Evolutionary conservation across 1,140 invertebrate genomes (phyloP).

Genomic region (Bombus pyrosoma): DNA sequence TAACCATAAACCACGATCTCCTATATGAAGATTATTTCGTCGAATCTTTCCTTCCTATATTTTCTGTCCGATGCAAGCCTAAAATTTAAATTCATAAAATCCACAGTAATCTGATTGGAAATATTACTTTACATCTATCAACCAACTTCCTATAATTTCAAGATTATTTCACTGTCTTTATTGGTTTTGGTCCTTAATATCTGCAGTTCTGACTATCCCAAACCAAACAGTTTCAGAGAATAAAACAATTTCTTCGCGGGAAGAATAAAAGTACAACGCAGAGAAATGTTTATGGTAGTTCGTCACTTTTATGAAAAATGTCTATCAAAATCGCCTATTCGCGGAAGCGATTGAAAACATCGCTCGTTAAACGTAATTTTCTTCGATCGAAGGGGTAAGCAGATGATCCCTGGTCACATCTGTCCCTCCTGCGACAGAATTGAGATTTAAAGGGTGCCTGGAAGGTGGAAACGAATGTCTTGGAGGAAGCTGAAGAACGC

Average conservation of each 20-base stretch:
- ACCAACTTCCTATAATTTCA: too few relatives aligned
- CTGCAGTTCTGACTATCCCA: not conserved
- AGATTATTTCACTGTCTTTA: too few relatives aligned
- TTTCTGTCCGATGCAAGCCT: too few relatives aligned
- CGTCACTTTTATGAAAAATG: not conserved
- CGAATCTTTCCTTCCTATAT: not conserved
- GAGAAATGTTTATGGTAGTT: too few relatives aligned
- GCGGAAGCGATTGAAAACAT: not conserved
- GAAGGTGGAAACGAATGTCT: conserved; percentile 57
- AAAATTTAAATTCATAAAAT: too few relatives aligned
- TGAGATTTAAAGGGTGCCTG: conserved; percentile 34
- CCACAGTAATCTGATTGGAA: too few relatives aligned
- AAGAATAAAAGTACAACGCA: not conserved
- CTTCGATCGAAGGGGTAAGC: conserved; percentile 50
- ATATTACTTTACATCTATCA: too few relatives aligned
- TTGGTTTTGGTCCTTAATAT: too few relatives aligned
- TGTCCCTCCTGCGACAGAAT: conserved; percentile 57
- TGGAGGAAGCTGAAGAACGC: conserved; percentile 35
- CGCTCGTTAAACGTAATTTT: conserved; percentile 29
- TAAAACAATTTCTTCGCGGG: not conserved
- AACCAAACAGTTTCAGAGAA: too few relatives aligned
- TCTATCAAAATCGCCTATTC: not conserved
- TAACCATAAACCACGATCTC: not conserved
- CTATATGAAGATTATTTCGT: not conserved
- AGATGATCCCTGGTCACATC: conserved; percentile 74